A percentile compares a stretch with the other conserved stretches of the same genome.
These are phyloP conservation scores for Danio tinwini DNA, from an alignment of 2,797 vertebrate genomes.

Conservation along the genomic window DNA sequence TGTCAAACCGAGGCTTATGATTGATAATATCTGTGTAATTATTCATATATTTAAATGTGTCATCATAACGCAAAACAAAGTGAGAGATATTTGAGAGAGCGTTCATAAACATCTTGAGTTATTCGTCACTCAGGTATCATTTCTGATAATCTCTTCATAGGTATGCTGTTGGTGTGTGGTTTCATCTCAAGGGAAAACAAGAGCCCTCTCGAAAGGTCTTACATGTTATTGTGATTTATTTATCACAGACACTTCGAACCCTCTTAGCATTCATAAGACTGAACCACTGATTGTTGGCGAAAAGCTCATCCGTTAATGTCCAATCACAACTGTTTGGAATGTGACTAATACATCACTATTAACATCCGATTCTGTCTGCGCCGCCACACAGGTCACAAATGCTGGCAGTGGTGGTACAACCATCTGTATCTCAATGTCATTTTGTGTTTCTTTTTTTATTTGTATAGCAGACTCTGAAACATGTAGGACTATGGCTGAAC, in stretches of 20 bases:
- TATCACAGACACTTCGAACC: slow-evolving; percentile 23
- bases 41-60: neutral
- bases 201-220: slow-evolving; percentile 17
- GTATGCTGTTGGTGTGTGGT: slow-evolving; percentile 16
- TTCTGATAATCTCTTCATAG: neutral
- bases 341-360: slow-evolving; percentile 57
- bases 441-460: neutral
- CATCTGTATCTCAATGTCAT: slow-evolving; percentile 30
- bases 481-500: slow-evolving; percentile 2
- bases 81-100: neutral
- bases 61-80: slow-evolving; percentile 18
- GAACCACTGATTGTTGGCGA: slow-evolving; percentile 26
- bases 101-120: neutral
- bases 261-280: slow-evolving; percentile 48
- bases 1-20: slow-evolving; percentile 8
- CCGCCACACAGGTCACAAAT: slow-evolving; percentile 43
- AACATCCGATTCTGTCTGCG: slow-evolving; percentile 41
- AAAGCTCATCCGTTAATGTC: slow-evolving; percentile 52
- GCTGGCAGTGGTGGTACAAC: slow-evolving; percentile 21
- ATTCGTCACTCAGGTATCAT: slow-evolving; percentile 17
- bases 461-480: neutral
- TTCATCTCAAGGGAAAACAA: slow-evolving; percentile 12
- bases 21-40: slow-evolving; percentile 12
- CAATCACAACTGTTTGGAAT: slow-evolving; percentile 49
- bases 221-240: slow-evolving; percentile 43